A percentile compares a stretch with the other conserved stretches of the same genome.
These are phyloP conservation scores for Copidosoma floridanum DNA, from an alignment of 1,140 invertebrate species.

Conservation along the genomic window DNA sequence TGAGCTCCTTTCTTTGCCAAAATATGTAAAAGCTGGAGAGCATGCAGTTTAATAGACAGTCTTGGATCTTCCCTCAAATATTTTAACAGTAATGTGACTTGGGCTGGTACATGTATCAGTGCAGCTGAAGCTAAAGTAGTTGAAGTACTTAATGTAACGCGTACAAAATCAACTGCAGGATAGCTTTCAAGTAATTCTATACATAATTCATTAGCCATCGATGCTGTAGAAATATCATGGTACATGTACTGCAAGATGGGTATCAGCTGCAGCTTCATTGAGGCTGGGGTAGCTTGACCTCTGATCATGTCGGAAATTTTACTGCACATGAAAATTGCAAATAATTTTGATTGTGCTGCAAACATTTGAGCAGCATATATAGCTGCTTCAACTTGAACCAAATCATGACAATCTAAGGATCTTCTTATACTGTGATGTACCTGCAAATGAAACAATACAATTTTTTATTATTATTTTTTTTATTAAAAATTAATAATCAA, in stretches of 20 bases:
- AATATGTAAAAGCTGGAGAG: slow-evolving; percentile 71
- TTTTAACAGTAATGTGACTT: slow-evolving; percentile 65
- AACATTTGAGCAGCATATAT: slow-evolving; percentile 93
- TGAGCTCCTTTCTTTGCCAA: slow-evolving; percentile 77
- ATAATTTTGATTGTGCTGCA: slow-evolving; percentile 87
- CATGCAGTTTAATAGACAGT: slow-evolving; percentile 70
- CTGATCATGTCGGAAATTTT: slow-evolving; percentile 95
- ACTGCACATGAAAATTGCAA: slow-evolving; percentile 94
- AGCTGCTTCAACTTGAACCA: slow-evolving; percentile 92
- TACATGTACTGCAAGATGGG: slow-evolving; percentile 92
- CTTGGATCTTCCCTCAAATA: slow-evolving; percentile 66
- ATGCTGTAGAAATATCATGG: slow-evolving; percentile 81
- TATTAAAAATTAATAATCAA: background rate
- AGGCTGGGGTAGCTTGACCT: slow-evolving; percentile 84
- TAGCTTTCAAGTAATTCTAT: slow-evolving; percentile 81
- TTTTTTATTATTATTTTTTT: no score
- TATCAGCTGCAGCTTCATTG: slow-evolving; percentile 87
- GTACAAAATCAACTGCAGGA: slow-evolving; percentile 84
- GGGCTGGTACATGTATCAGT: slow-evolving; percentile 86
- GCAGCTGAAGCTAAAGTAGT: slow-evolving; percentile 85
- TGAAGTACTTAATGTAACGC: slow-evolving; percentile 82
- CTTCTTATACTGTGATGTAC: slow-evolving; percentile 92
- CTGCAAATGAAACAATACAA: no score
- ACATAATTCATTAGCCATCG: slow-evolving; percentile 75
- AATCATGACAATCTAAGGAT: slow-evolving; percentile 91